These are phyloP conservation scores for Sebastiscus albofasciatus DNA, from an alignment of 2,797 vertebrate genomes.

Conservation along the genomic window DNA sequence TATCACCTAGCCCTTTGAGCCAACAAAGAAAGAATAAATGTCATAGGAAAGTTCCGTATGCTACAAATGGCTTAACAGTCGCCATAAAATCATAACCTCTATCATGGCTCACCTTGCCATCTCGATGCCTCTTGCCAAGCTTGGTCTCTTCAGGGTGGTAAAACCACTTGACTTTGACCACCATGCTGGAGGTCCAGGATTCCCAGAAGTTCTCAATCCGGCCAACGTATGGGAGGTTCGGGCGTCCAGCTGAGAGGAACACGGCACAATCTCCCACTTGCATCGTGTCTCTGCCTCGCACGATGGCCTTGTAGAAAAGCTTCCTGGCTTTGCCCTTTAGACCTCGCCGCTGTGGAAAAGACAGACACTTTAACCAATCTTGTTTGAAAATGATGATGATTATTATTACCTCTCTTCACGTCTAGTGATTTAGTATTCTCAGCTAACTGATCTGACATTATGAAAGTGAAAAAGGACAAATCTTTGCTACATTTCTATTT, in stretches of 20 bases:
- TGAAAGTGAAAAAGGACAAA: neutral
- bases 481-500: neutral
- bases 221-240: slow-evolving; percentile 95
- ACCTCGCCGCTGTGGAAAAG: slow-evolving; percentile 88
- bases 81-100: neutral
- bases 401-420: neutral
- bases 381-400: slow-evolving; percentile 1
- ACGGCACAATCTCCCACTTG: slow-evolving; percentile 95
- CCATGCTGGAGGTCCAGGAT: slow-evolving; percentile 98
- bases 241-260: slow-evolving; percentile 94
- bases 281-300: slow-evolving; percentile 93
- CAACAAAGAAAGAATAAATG: neutral
- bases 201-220: slow-evolving; percentile 99
- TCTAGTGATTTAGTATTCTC: neutral
- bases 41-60: neutral
- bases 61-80: neutral
- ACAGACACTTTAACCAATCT: slow-evolving; percentile 24
- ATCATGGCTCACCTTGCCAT: slow-evolving; percentile 82
- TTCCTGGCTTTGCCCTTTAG: slow-evolving; percentile 96
- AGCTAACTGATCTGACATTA: neutral
- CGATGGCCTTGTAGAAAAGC: slow-evolving; percentile 97
- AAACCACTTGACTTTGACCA: slow-evolving; percentile 99
- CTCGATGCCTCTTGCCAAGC: slow-evolving; percentile 92
- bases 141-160: slow-evolving; percentile 99
- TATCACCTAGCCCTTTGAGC: too few species aligned